Evolutionary conservation across 2,888 invertebrate species (phyloP), one percentile per base, ranked within the genome.

Genomic region (Autographa gamma): DNA sequence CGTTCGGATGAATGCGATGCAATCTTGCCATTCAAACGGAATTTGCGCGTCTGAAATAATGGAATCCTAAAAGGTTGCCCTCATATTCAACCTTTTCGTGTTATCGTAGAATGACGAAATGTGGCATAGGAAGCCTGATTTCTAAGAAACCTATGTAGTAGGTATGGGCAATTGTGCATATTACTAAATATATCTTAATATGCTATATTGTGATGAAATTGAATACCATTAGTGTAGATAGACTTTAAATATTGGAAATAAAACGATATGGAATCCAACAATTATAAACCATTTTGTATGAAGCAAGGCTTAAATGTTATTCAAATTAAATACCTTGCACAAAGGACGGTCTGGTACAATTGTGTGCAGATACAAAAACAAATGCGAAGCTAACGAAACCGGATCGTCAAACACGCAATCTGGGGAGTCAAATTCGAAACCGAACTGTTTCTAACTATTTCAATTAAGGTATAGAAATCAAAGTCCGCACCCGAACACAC

Each of bases 361-460:
- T n/a, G n/a, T n/a, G 8, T 18, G 13, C 0, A 19, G 11, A 54
- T 3, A n/a, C 48, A n/a, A 19, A 18, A 54, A 19, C 9, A 54
- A 19, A 18, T 54, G 9, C 25, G 13, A 14, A 19, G 4, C 54
- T 2, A 25, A 56, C 25, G 16, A 59, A 59, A 31, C n/a, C 2
- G 16, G 7, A 6, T 59, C 31, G 25, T 16, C 38, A 62, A 25
- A 70, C 52, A 54, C 43, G 19, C 34, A 65, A 67, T 67, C 65
- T 71, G 67, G 76, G 59, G 76, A 71, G 64, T 67, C 66, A 63
- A 70, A 80, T 66, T 60, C 31, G 63, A 72, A 80, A 66, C 56
- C 43, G 77, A 67, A 58, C 60, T 69, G 73, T 73, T 81, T 70
- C 73, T 66, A 81, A 79, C 81, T 77, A 81, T 78, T 77, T 76